A percentile compares a stretch with the other conserved stretches of the same genome.
Conservation (phyloP, 1,140 invertebrate species). For the Bombus superbus region DNA sequence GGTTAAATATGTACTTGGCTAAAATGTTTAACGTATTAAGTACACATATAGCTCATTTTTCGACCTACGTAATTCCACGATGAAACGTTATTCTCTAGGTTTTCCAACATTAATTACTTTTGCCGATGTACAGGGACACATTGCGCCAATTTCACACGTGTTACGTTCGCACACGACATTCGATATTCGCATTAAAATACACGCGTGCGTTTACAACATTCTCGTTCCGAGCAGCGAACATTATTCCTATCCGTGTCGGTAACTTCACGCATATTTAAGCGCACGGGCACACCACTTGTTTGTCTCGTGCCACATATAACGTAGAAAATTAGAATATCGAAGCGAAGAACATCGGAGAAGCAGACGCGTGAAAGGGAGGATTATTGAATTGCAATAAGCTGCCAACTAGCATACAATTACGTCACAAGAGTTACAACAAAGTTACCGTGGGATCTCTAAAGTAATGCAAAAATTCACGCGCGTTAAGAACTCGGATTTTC, state of each 20-base stretch:
- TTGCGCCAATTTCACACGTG: not conserved
- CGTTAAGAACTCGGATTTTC: not conserved
- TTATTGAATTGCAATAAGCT: no score
- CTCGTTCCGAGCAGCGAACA: not conserved
- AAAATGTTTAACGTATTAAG: not conserved
- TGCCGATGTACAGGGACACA: no score
- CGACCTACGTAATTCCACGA: not conserved
- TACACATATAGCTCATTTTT: not conserved
- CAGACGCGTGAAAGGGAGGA: not conserved
- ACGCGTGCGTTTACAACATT: not conserved
- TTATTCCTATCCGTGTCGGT: not conserved
- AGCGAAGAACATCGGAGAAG: not conserved
- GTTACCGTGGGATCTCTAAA: no score
- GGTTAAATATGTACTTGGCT: not conserved
- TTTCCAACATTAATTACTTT: not conserved
- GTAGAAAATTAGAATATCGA: not conserved
- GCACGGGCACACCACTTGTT: not conserved
- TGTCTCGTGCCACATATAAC: not conserved
- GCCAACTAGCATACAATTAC: no score
- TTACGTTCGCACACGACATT: not conserved
- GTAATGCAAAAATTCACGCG: no score
- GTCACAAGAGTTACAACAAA: not conserved
- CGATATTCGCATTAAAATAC: not conserved
- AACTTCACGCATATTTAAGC: not conserved
- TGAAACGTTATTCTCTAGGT: not conserved